These are phyloP conservation scores for Dolichallabes microphthalmus DNA, from an alignment of 2,113 vertebrate species.

Conservation along the genomic window DNA sequence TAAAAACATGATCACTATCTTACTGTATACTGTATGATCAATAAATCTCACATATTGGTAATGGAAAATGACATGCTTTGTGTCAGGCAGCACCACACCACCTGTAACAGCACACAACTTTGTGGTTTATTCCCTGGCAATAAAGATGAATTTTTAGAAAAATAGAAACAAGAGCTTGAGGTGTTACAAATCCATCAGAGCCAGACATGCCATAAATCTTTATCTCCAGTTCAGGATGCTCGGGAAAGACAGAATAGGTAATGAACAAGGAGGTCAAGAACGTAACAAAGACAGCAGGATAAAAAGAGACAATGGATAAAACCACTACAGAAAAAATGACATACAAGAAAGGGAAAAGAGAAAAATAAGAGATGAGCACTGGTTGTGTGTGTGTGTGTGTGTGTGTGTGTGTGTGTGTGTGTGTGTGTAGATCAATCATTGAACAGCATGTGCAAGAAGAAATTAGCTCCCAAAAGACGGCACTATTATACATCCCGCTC, in stretches of 20 bases:
- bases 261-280: constrained; percentile 21
- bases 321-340: background rate
- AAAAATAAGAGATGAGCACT: constrained; percentile 7
- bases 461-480: constrained; percentile 28
- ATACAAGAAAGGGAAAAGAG: background rate
- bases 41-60: background rate
- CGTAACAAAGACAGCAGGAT: background rate
- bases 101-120: background rate
- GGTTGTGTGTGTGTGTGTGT: constrained; percentile 1
- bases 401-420: background rate
- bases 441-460: constrained; percentile 23
- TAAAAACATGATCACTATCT: background rate
- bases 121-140: background rate
- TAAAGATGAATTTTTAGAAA: constrained; percentile 32
- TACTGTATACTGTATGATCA: background rate
- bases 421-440: constrained; percentile 15
- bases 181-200: constrained; percentile 15
- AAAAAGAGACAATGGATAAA: constrained; percentile 10
- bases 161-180: constrained; percentile 14
- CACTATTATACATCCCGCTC: background rate
- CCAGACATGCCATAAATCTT: constrained; percentile 16
- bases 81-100: background rate
- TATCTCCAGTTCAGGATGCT: constrained; percentile 25
- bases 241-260: constrained; percentile 15
- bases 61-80: background rate